Evolutionary conservation across 2,888 invertebrate species (phyloP), one percentile per base, ranked within the genome.

Genomic region (Saturnia japonica): DNA sequence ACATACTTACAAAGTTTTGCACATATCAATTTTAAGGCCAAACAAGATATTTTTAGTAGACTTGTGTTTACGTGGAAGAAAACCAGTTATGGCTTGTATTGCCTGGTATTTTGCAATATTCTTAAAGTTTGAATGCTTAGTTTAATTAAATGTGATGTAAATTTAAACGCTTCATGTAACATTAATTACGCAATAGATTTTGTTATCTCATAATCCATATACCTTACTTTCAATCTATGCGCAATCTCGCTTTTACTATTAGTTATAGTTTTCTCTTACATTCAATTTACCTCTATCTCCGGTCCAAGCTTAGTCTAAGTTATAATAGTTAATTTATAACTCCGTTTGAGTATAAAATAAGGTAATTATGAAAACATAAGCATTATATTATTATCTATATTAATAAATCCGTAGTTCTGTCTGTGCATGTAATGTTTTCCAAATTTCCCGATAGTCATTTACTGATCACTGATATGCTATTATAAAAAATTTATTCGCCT

Each of bases 31-130:
- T 40, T n/a, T 64, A 64, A 64, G 64, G 64, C 7, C 40, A 40
- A 64, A 64, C 34, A 40, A 64, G 64, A 40, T 40, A 64, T 40
- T 64, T 57, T 64, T 64, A 40, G 64, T 40, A 40, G 64, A 9
- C 40, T 40, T 19, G 40, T 64, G 40, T 64, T 40, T 40, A 28
- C 25, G 28, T 60, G 11, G 25, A 25, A 60, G 57, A 60, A 28
- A 60, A 60, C 57, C 57, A 60, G 57, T 60, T 60, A 60, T 14
- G 25, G 28, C 0, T 14, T 28, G 12, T 60, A 28, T 28, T 28
- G 25, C 14, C 28, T 14, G n/a, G 28, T 60, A 60, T 60, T 57
- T 14, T 60, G 57, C 57, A 60, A 60, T 60, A 12, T 60, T 60
- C 25, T 60, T 60, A 60, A 60, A 25, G 57, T 25, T 60, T 25